Percentiles rank a stretch among this genome's conserved stretches.
These are phyloP conservation scores for Nerophis ophidion DNA, from an alignment of 2,113 vertebrate species.

Conservation along the genomic window DNA sequence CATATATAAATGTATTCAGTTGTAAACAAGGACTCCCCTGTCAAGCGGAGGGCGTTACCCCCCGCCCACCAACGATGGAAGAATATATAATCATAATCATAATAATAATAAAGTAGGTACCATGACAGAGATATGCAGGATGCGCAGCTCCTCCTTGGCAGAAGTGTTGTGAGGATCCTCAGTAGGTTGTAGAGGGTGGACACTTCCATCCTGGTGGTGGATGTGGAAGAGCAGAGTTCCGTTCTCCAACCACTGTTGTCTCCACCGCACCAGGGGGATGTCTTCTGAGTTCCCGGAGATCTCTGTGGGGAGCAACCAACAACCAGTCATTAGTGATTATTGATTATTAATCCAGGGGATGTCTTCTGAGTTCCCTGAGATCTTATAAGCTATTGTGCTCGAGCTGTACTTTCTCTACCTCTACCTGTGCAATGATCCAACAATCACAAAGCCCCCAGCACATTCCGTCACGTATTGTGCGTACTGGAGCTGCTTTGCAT, in stretches of 20 bases:
- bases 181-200: conserved; percentile 82
- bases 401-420: no score
- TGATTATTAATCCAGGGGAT: no score
- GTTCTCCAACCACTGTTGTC: conserved; percentile 97
- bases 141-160: conserved; percentile 90
- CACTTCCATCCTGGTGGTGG: conserved; percentile 90
- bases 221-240: conserved; percentile 97
- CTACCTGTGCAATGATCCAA: no score
- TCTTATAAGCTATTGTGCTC: no score
- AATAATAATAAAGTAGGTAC: conserved; percentile 62
- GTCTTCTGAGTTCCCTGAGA: no score
- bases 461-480: no score
- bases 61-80: no score
- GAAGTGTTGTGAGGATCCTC: conserved; percentile 84
- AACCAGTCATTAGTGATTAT: not conserved
- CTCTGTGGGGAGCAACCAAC: conserved; percentile 68
- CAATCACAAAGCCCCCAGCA: no score
- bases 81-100: no score
- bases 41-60: not conserved
- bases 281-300: conserved; percentile 96
- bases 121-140: conserved; percentile 98
- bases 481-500: no score
- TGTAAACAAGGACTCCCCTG: no score
- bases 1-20: no score
- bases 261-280: conserved; percentile 94